Evolutionary conservation across 2,888 invertebrate genomes (phyloP), one percentile per base, ranked within the genome.

Genomic region (Cantharis lateralis): DNA sequence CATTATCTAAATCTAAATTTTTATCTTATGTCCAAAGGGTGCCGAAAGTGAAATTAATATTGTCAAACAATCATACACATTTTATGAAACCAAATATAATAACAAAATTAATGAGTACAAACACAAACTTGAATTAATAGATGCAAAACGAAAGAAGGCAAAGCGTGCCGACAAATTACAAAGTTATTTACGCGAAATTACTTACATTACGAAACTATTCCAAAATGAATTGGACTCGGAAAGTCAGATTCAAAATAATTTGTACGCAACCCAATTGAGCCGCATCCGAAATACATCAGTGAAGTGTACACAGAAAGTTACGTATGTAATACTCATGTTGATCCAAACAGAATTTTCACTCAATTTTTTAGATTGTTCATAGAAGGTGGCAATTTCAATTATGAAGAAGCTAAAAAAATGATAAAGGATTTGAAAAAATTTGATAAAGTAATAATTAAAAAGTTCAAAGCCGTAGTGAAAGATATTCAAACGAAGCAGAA

Each of bases 301-400:
- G n/a, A 66, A 68, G 11, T 72, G 66, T 72, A 16, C 16, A 3
- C 69, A 71, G 70, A 20, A 72, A 28, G 68, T 78, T 10, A 74
- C 62, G 78, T 78, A 74, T 0, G 64, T 20, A 20, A 20, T 1
- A n/a, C 15, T 15, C 62, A 10, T 48, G 4, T 48, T 32, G 48
- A 9, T 24, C 61, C 63, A 64, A 70, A 70, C 24, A 24, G 2
- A 20, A 20, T 9, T 66, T 66, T 62, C 9, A 61, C 15, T n/a
- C 13, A 28, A 64, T 20, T 48, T 81, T 81, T 71, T 74, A 86
- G 86, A 75, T 80, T 85, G 26, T 87, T 87, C 80, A 79, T 80
- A 5, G 86, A 86, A 78, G 81, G 79, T 18, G 87, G 86, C 20
- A 85, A 83, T 78, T 86, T 82, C 76, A 79, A 79, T 70, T 62